These are phyloP conservation scores for Channallabes apus DNA, from an alignment of 2,797 vertebrate genomes.

Conservation along the genomic window DNA sequence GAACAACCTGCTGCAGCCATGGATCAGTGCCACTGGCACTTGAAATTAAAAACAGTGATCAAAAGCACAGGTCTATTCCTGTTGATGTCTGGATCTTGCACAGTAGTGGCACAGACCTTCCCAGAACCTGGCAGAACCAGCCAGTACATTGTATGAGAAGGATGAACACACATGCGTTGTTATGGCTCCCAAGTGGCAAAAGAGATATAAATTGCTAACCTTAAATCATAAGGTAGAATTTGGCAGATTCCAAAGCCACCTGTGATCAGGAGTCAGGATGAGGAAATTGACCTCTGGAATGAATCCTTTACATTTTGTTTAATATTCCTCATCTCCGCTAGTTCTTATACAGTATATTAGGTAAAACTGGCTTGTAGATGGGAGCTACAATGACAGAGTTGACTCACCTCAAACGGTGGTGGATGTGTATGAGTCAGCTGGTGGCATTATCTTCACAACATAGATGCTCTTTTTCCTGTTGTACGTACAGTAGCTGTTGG, in stretches of 20 bases:
- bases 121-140: too few relatives aligned
- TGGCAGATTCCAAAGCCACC: not conserved
- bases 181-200: not conserved
- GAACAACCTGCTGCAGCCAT: not conserved
- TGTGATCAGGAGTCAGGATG: not conserved
- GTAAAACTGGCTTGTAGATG: too few relatives aligned
- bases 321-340: too few relatives aligned
- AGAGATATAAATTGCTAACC: not conserved
- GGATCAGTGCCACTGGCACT: not conserved
- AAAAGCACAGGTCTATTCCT: not conserved
- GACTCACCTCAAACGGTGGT: too few relatives aligned
- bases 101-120: not conserved
- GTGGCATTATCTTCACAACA: not conserved
- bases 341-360: too few relatives aligned
- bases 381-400: not conserved
- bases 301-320: too few relatives aligned
- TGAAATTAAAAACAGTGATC: not conserved
- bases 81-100: not conserved
- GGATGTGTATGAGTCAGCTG: not conserved
- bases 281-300: not conserved
- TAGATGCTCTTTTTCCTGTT: not conserved
- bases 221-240: not conserved
- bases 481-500: not conserved
- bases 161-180: not conserved
- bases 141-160: too few relatives aligned